A percentile compares a stretch with the other conserved stretches of the same genome.
Conservation (phyloP, 2,888 invertebrate species). For the Bombylius discolor region DNA sequence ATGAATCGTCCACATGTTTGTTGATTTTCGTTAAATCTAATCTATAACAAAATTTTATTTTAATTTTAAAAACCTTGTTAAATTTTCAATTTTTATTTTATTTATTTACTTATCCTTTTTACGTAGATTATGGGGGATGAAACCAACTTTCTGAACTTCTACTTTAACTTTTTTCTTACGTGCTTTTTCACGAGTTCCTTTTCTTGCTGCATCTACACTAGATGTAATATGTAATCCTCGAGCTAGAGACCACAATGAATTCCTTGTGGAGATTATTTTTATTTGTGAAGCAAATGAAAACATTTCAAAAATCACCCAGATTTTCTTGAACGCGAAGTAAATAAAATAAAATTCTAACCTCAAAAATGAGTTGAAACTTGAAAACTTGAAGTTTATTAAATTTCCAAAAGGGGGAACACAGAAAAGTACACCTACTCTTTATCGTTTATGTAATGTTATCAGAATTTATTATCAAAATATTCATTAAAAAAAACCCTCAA, state of each 20-base stretch:
- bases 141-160: conserved; percentile 61
- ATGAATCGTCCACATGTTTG: conserved; percentile 48
- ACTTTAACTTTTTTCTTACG: conserved; percentile 63
- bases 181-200: conserved; percentile 66
- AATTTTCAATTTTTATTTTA: background rate
- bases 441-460: too few relatives aligned
- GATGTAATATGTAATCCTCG: conserved; percentile 43
- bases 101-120: conserved; percentile 40
- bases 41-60: conserved; percentile 22
- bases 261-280: conserved; percentile 13
- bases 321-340: too few relatives aligned
- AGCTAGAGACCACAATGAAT: background rate
- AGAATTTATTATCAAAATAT: too few relatives aligned
- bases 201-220: conserved; percentile 61
- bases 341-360: too few relatives aligned
- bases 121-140: conserved; percentile 56
- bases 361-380: too few relatives aligned
- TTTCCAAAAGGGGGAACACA: too few relatives aligned
- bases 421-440: too few relatives aligned
- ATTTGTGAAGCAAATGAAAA: background rate
- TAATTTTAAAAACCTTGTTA: conserved; percentile 11
- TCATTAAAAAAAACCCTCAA: too few relatives aligned
- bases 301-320: background rate
- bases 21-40: conserved; percentile 35
- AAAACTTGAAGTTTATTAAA: too few relatives aligned